Evolutionary conservation across 1,140 invertebrate species (phyloP).

Genomic region (Agrypnia vestita): DNA sequence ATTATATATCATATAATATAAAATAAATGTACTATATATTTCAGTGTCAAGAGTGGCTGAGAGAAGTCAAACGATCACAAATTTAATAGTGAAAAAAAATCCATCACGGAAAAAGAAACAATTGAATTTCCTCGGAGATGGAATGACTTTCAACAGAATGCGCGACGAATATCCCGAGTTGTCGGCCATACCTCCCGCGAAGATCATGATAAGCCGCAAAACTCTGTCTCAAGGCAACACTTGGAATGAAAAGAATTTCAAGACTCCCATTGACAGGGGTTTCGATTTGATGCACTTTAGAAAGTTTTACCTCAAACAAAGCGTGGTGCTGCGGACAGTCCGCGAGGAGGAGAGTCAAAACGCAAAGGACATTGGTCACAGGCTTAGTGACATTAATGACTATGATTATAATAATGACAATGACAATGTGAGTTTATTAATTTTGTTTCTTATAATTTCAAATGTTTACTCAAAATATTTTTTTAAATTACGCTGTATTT

Average conservation of each 20-base stretch:
- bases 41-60: constrained; percentile 62
- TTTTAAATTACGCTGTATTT: not conserved
- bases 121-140: constrained; percentile 66
- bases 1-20: too few relatives aligned
- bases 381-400: constrained; percentile 64
- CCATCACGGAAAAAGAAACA: constrained; percentile 63
- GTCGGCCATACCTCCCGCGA: constrained; percentile 65
- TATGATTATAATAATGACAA: constrained; percentile 74
- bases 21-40: constrained; percentile 8
- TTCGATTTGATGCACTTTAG: constrained; percentile 53
- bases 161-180: constrained; percentile 64
- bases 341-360: constrained; percentile 41
- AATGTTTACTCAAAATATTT: too few relatives aligned
- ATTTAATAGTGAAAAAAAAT: constrained; percentile 49
- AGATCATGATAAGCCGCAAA: constrained; percentile 70
- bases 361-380: constrained; percentile 56
- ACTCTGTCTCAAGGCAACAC: constrained; percentile 68
- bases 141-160: constrained; percentile 65
- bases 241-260: constrained; percentile 70
- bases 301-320: constrained; percentile 56
- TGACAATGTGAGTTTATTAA: constrained; percentile 62
- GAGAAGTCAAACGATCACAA: constrained; percentile 64
- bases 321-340: constrained; percentile 38
- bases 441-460: constrained; percentile 1
- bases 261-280: constrained; percentile 68